These are phyloP conservation scores for Sinopyrophorus schimmeli DNA, from an alignment of 2,888 invertebrate genomes.

Conservation along the genomic window DNA sequence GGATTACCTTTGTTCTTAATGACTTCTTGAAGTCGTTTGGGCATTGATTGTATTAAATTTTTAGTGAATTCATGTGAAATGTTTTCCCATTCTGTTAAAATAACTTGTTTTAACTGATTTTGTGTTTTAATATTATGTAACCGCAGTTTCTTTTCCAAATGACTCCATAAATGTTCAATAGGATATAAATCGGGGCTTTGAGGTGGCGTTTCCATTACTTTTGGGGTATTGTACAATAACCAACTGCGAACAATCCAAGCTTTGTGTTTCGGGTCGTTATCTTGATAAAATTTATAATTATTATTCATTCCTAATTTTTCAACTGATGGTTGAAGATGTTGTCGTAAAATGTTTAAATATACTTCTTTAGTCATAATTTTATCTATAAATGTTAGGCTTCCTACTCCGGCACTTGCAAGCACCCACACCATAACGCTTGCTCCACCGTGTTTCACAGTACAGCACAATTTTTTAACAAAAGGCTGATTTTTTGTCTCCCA, in stretches of 20 bases:
- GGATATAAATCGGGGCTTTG: constrained; percentile 13
- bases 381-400: constrained; percentile 35
- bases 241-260: background rate
- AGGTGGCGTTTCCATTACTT: background rate
- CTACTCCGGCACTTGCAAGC: constrained; percentile 35
- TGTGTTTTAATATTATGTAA: background rate
- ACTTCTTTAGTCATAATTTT: constrained; percentile 22
- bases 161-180: constrained; percentile 10
- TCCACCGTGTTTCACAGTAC: constrained; percentile 41
- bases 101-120: background rate
- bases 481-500: too few relatives aligned
- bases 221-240: background rate
- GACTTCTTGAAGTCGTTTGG: too few relatives aligned
- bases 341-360: constrained; percentile 6
- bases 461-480: too few relatives aligned
- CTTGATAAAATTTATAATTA: constrained; percentile 1
- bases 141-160: constrained; percentile 1
- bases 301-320: background rate
- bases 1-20: too few relatives aligned
- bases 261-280: constrained; percentile 8
- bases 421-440: constrained; percentile 39
- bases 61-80: too few relatives aligned
- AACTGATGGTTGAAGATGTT: background rate
- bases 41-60: too few relatives aligned
- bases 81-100: constrained; percentile 5